These are phyloP conservation scores for Trochalopteron elliotii DNA, from an alignment of 2,113 vertebrate species.

Conservation along the genomic window DNA sequence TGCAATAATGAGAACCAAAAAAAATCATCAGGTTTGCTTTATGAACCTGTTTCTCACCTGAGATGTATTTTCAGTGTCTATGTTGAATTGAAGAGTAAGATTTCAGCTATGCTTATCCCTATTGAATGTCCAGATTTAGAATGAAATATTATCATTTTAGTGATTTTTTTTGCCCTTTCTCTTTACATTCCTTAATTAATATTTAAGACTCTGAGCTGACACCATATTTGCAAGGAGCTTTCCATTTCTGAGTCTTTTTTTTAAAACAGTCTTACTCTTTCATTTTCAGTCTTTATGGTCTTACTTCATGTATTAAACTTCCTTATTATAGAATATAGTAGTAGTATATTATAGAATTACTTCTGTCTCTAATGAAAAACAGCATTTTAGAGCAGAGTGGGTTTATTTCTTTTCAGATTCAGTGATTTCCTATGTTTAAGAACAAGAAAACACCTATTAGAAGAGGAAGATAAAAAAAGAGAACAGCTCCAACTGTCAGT, in stretches of 20 bases:
- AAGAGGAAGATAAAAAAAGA: background rate
- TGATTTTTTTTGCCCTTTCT: background rate
- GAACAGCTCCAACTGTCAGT: background rate
- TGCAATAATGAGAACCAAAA: accelerated
- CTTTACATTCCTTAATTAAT: background rate
- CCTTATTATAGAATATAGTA: background rate
- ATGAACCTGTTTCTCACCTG: background rate
- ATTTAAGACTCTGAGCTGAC: background rate
- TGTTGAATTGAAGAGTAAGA: background rate
- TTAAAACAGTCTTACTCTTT: background rate
- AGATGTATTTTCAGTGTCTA: background rate
- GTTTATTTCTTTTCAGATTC: background rate
- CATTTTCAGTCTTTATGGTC: background rate
- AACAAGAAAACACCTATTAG: background rate
- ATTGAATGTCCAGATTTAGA: background rate
- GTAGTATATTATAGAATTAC: background rate
- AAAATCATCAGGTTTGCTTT: background rate
- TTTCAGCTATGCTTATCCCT: background rate
- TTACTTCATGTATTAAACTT: background rate
- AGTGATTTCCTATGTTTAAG: background rate
- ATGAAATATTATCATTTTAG: background rate
- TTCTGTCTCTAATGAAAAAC: background rate
- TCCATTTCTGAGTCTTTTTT: background rate
- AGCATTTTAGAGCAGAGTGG: background rate
- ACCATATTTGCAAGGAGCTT: background rate